Conservation (phyloP, 2,888 invertebrate genomes). For the Mantis religiosa region DNA sequence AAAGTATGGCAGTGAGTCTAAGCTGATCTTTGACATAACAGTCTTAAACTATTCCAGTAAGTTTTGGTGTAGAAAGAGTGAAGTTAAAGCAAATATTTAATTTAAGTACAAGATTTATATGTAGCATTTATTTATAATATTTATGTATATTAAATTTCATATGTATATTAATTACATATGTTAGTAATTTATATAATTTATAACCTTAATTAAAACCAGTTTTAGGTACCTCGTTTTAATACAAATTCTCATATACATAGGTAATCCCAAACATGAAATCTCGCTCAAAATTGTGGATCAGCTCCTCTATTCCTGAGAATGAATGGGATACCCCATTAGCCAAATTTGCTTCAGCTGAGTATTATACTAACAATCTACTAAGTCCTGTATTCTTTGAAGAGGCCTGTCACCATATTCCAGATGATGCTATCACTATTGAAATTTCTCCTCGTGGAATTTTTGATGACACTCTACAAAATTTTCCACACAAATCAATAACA, state of each 20-base stretch:
- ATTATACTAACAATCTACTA: constrained; percentile 92
- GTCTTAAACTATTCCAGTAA: too few relatives aligned
- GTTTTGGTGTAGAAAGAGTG: too few relatives aligned
- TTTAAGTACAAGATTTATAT: too few relatives aligned
- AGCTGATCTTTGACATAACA: too few relatives aligned
- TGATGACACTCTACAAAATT: constrained; percentile 87
- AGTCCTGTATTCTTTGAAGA: constrained; percentile 92
- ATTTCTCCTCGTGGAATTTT: constrained; percentile 91
- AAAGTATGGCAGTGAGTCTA: too few relatives aligned
- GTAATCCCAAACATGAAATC: constrained; percentile 60
- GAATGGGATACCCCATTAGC: constrained; percentile 67
- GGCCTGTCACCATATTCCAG: constrained; percentile 77
- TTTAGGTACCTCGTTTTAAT: background rate
- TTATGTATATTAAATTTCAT: too few relatives aligned
- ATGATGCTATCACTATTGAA: constrained; percentile 84
- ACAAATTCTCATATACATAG: background rate
- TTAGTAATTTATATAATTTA: too few relatives aligned
- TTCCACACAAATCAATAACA: constrained; percentile 61
- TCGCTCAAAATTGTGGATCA: constrained; percentile 76
- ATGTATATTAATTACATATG: too few relatives aligned
- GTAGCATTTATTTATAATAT: too few relatives aligned
- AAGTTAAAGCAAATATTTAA: too few relatives aligned
- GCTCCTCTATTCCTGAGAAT: constrained; percentile 71
- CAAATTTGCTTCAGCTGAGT: constrained; percentile 72
- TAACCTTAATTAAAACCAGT: too few relatives aligned